These are phyloP conservation scores for Montipora foliosa DNA, from an alignment of 64 coral and sea anemone genomes.

Conservation along the genomic window DNA sequence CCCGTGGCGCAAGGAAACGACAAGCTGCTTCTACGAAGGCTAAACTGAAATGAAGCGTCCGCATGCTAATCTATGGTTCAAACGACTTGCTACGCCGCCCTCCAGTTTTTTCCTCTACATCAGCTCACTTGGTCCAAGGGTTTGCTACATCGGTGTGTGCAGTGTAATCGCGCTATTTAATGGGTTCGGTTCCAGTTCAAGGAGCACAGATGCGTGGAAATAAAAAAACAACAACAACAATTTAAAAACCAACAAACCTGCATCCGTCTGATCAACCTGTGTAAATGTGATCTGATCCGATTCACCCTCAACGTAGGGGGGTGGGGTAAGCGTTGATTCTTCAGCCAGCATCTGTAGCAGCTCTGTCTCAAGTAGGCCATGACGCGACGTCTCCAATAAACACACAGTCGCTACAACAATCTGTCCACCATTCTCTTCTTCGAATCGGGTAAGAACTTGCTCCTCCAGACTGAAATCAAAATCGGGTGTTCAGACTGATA, in stretches of 20 bases:
- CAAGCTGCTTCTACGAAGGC: no score
- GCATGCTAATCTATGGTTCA: no score
- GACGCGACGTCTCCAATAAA: slow-evolving; percentile 95
- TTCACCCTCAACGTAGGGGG: slow-evolving; percentile 79
- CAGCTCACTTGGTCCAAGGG: no score
- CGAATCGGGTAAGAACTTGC: slow-evolving; percentile 94
- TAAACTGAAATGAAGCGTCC: no score
- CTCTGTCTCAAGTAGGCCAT: slow-evolving; percentile 96
- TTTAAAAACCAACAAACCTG: background rate
- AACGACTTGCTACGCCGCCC: no score
- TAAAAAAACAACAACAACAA: background rate
- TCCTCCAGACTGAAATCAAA: slow-evolving; percentile 84
- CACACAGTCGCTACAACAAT: slow-evolving; percentile 92
- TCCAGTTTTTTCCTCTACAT: no score
- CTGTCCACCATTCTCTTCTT: slow-evolving; percentile 95
- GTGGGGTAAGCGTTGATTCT: slow-evolving; percentile 71
- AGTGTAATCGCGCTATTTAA: no score
- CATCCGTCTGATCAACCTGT: slow-evolving; percentile 11
- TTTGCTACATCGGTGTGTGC: no score
- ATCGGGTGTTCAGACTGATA: background rate
- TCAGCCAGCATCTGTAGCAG: slow-evolving; percentile 92
- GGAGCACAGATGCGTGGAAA: background rate
- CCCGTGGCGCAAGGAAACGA: no score
- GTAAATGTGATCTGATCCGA: slow-evolving; percentile 52
- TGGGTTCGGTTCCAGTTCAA: no score